Evolutionary conservation across 23 tunicate species (phyloP).

Genomic region (Aplidium turbinatum): DNA sequence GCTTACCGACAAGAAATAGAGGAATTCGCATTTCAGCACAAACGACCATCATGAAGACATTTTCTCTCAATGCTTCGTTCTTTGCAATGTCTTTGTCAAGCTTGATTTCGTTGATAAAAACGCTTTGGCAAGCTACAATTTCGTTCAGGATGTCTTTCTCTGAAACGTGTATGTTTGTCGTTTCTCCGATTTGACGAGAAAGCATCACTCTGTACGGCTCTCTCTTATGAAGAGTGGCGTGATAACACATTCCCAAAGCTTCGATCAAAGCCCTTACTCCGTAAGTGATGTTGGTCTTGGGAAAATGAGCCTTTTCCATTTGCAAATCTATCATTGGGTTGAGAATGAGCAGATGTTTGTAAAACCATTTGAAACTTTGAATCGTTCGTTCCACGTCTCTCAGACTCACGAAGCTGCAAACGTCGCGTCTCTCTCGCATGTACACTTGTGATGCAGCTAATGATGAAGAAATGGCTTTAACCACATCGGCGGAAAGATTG

Average conservation of each 20-base stretch:
- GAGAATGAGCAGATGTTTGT: conserved; percentile 8
- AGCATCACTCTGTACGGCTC: conserved; percentile 26
- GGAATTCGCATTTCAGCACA: conserved; percentile 74
- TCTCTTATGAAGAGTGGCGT: conserved; percentile 52
- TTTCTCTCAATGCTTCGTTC: conserved; percentile 65
- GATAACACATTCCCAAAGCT: conserved; percentile 67
- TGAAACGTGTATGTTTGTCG: background rate
- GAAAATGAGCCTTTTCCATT: background rate
- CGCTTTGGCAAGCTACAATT: conserved; percentile 49
- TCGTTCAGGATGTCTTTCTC: conserved; percentile 22
- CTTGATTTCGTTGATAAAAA: conserved; percentile 25
- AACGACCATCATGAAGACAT: conserved; percentile 56
- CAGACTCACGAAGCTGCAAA: conserved; percentile 57
- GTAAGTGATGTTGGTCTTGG: background rate
- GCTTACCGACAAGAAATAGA: conserved; percentile 60
- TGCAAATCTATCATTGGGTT: conserved; percentile 5
- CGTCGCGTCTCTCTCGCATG: conserved; percentile 40
- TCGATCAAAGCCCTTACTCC: conserved; percentile 46
- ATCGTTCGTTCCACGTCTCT: conserved; percentile 58
- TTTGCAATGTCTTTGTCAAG: conserved; percentile 46
- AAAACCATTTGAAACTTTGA: conserved; percentile 55
- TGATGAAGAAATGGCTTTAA: conserved; percentile 5
- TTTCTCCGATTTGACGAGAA: background rate
- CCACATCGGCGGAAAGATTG: background rate
- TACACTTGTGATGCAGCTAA: conserved; percentile 29